Base-by-base conservation (phyloP, 2,113 vertebrate genomes). In the Rhizomys pruinosus region DNA sequence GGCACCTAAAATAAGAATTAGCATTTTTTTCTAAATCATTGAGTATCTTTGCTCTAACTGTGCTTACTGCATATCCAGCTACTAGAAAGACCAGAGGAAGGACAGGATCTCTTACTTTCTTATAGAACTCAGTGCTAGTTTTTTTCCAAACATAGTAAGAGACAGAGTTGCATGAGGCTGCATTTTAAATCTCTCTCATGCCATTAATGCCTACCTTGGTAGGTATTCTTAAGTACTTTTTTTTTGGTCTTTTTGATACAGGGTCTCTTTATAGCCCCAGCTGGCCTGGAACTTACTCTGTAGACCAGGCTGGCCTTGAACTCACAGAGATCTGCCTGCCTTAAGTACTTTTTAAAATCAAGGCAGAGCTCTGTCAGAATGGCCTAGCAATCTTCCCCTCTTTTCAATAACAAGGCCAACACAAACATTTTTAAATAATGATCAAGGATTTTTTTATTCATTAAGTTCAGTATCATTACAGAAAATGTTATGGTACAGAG, bases 401-500 rank as follows among this genome's bases (percentile, higher is more conserved):
- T 79, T 66, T 97, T 97, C 92, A 98, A 98, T 96, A 98, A 98
- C 84, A 95, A 98, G 97, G 95, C 97, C 96, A 96, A 98, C 94
- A 97, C 96, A 92, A 92, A 95, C 94, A 96, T 97, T 99, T 99
- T 99, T 99, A 99, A 99, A 99, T 99, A 99, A 99, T 99, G 99
- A 99, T 99, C 99, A 99, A 99, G 99, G 98, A 99, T 98, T 89
- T 98, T 85, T 99, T 99, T 99, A 99, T 99, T 98, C 98, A 99
- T 99, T 99, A 99, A 99, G 99, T 99, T 99, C 98, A 99, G 98
- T 99, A 99, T 99, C 99, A 99, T 99, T 99, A 99, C 99, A 99
- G 99, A 99, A 99, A 99, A 99, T 99, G 99, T 99, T 99, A 99
- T 99, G 99, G 99, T 99, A 99, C 99, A 99, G 99, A 99, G 98